Base-by-base conservation (phyloP, 2,113 vertebrate genomes). In the Rhinichthys klamathensis region DNA sequence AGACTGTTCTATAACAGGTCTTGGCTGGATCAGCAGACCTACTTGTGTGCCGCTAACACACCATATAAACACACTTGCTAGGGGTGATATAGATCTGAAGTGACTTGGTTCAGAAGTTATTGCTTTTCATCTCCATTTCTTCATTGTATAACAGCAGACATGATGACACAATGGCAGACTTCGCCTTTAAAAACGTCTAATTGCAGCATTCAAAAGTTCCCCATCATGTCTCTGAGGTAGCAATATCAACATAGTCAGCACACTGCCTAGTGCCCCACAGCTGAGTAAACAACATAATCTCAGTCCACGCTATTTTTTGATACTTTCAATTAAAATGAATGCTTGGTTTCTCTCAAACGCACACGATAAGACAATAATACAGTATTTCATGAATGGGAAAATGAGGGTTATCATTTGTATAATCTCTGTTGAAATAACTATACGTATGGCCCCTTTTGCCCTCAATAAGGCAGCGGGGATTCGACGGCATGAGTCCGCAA, bases 191-290 rank as follows among this genome's bases (percentile, higher is more conserved):
- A 84, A 75, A 30, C 46, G 77, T 84, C 85, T 84, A 89, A 89
- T 86, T 84, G 82, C 77, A 25, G 80, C 74, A 82, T 84, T 79
- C 32, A 12, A 67, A 79, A 80, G 16, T 67, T 80, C 85, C 76
- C 87, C 58, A 72, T 84, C 77, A 70, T 2, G 72, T 89, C 87
- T 89, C 87, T 78, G 85, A 81, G 85, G 77, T 84, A 88, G 82
- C 81, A 88, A 54, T 76, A 84, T 86, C 77, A 84, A 89, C 87
- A 86, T 7, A 44, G 77, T 81, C 70, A 79, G 77, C 54, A 49
- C 65, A 46, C 67, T 32, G 61, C 85, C 76, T 77, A 32, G 41
- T 35, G 30, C 44, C 63, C 61, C 86, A 81, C 87, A 88, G 87
- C 85, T 88, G 87, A 86, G 85, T 84, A 84, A 88, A 86, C 85